Evolutionary conservation across 2,888 invertebrate species (phyloP).

Genomic region (Tigriopus californicus): DNA sequence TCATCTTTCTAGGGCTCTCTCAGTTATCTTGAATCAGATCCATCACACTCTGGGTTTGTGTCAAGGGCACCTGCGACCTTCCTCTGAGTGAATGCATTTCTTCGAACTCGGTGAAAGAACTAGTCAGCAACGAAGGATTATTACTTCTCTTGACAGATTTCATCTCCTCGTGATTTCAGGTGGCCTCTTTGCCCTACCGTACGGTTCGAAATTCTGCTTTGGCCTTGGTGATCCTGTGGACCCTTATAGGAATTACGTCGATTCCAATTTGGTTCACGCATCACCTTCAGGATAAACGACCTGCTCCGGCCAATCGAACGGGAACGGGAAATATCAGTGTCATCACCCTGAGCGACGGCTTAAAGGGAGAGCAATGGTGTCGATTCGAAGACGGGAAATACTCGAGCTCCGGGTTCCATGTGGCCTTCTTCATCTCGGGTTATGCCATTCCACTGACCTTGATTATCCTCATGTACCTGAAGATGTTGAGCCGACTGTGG

Average conservation of each 20-base stretch:
- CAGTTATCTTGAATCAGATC: not conserved
- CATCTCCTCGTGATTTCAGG: not conserved
- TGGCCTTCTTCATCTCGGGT: constrained; percentile 67
- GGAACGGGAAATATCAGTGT: too few species aligned
- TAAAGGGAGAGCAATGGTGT: not conserved
- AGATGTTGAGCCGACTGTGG: constrained; percentile 73
- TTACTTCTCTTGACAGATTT: not conserved
- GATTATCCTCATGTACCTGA: constrained; percentile 68
- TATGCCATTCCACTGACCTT: constrained; percentile 70
- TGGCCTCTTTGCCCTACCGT: constrained; percentile 31
- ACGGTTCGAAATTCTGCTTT: constrained; percentile 60
- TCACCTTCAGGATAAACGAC: not conserved
- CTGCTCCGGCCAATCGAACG: too few species aligned
- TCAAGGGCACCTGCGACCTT: not conserved
- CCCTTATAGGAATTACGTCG: constrained; percentile 54
- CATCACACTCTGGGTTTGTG: not conserved
- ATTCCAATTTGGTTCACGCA: constrained; percentile 45
- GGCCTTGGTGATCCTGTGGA: constrained; percentile 60
- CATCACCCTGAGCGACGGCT: not conserved
- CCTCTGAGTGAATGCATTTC: not conserved
- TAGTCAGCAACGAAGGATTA: not conserved
- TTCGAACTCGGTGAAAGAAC: not conserved
- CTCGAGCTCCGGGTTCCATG: constrained; percentile 31
- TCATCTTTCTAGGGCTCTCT: too few species aligned
- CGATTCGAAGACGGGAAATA: not conserved